Evolutionary conservation across 2,888 invertebrate species (phyloP).

Genomic region (Antheraea yamamai): DNA sequence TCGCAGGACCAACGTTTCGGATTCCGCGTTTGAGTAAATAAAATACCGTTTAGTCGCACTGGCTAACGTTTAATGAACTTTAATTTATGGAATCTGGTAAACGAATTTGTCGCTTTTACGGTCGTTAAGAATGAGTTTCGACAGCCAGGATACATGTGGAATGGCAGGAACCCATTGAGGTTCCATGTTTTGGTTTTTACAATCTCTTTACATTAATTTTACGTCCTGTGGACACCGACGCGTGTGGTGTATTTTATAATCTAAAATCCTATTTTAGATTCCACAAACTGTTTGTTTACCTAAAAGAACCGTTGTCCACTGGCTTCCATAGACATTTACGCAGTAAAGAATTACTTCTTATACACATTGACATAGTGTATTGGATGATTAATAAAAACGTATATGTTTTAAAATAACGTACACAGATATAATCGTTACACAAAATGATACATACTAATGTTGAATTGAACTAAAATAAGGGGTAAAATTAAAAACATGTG

Average conservation of each 20-base stretch:
- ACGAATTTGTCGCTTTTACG: conserved; percentile 72
- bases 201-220: conserved; percentile 60
- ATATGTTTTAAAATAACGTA: not conserved
- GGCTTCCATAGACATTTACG: conserved; percentile 26
- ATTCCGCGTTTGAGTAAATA: conserved; percentile 55
- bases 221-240: conserved; percentile 34
- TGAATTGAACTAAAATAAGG: not conserved
- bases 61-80: conserved; percentile 70
- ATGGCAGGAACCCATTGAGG: conserved; percentile 45
- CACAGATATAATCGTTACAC: not conserved
- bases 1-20: conserved; percentile 45
- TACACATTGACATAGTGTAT: not conserved
- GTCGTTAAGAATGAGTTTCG: conserved; percentile 57
- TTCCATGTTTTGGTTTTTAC: conserved; percentile 62
- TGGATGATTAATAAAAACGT: not conserved
- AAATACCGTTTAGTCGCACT: conserved; percentile 44
- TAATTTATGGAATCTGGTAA: conserved; percentile 56
- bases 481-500: too few species aligned
- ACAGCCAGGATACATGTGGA: conserved; percentile 48
- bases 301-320: conserved; percentile 31
- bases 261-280: conserved; percentile 37
- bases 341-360: not conserved
- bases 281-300: conserved; percentile 35
- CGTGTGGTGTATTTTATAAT: conserved; percentile 41
- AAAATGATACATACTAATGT: not conserved